A percentile compares a stretch with the other conserved stretches of the same genome.
phyloP scores from a whole-genome alignment of 2,888 invertebrate species.

The Drosophila birchii region DNA sequence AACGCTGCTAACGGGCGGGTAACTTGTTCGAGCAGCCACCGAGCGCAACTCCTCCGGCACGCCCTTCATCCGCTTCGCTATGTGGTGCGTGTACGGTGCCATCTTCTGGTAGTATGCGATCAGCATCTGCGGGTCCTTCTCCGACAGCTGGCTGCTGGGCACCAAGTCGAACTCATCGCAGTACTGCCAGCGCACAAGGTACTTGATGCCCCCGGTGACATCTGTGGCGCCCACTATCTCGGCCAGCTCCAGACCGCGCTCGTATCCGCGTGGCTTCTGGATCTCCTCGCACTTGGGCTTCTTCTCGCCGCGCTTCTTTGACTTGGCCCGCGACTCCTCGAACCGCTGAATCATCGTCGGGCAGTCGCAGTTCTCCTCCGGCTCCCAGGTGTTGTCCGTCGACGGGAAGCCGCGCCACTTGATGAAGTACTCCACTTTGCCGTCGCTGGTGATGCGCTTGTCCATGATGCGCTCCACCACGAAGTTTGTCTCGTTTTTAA shows the following conservation, averaged over 20 bases:
- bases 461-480: conserved; percentile 96
- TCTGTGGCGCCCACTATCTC: conserved; percentile 96
- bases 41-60: conserved; percentile 80
- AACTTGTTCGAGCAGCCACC: conserved; percentile 55
- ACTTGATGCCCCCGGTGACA: conserved; percentile 94
- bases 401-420: conserved; percentile 93
- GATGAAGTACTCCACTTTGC: conserved; percentile 89
- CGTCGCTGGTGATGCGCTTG: conserved; percentile 88
- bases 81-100: conserved; percentile 82
- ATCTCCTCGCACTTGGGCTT: conserved; percentile 86
- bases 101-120: conserved; percentile 88
- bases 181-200: conserved; percentile 94
- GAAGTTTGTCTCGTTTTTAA: conserved; percentile 88
- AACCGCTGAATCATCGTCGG: conserved; percentile 94
- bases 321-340: conserved; percentile 89
- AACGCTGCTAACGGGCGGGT: conserved; percentile 31
- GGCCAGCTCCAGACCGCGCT: conserved; percentile 91
- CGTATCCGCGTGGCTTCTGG: conserved; percentile 90
- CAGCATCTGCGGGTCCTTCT: conserved; percentile 87
- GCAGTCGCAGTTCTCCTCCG: conserved; percentile 96
- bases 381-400: conserved; percentile 98
- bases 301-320: conserved; percentile 85
- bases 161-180: conserved; percentile 89
- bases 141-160: conserved; percentile 87
- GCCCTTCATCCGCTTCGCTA: conserved; percentile 78